A percentile compares a stretch with the other conserved stretches of the same genome.
phyloP scores from a whole-genome alignment of 2,888 invertebrate genomes.

The Melanostoma mellinum region DNA sequence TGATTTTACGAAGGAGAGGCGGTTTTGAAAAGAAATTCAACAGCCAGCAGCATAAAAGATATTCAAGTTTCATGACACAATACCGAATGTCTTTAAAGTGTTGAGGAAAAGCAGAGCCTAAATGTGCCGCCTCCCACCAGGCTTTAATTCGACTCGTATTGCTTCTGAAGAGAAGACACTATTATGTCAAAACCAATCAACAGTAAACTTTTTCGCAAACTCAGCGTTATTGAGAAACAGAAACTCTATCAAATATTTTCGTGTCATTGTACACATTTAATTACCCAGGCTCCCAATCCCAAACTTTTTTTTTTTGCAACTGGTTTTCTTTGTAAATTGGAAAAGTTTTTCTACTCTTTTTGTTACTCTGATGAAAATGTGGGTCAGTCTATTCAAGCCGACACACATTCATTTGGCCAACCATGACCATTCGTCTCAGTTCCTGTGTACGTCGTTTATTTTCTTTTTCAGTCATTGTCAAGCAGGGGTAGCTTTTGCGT shows the following conservation, averaged over 20 bases:
- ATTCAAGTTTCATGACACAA: too few species aligned
- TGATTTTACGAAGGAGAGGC: not conserved
- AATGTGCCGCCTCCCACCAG: too few species aligned
- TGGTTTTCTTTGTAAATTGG: slow-evolving; percentile 11
- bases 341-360: slow-evolving; percentile 10
- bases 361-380: slow-evolving; percentile 41
- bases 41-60: too few species aligned
- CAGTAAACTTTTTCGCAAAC: too few species aligned
- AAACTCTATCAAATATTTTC: not conserved
- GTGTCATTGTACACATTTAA: slow-evolving; percentile 20
- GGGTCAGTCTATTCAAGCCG: slow-evolving; percentile 22
- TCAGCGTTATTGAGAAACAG: not conserved
- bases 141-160: too few species aligned
- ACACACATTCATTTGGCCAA: slow-evolving; percentile 12
- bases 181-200: too few species aligned
- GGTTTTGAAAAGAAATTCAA: too few species aligned
- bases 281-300: not conserved
- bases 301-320: not conserved
- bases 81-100: too few species aligned
- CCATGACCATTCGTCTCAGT: slow-evolving; percentile 37
- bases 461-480: slow-evolving; percentile 43
- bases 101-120: too few species aligned
- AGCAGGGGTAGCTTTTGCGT: slow-evolving; percentile 31
- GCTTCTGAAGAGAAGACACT: too few species aligned
- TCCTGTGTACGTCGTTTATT: slow-evolving; percentile 12